phyloP scores from a whole-genome alignment of 1,140 invertebrate genomes.

The Euwallacea similis region DNA sequence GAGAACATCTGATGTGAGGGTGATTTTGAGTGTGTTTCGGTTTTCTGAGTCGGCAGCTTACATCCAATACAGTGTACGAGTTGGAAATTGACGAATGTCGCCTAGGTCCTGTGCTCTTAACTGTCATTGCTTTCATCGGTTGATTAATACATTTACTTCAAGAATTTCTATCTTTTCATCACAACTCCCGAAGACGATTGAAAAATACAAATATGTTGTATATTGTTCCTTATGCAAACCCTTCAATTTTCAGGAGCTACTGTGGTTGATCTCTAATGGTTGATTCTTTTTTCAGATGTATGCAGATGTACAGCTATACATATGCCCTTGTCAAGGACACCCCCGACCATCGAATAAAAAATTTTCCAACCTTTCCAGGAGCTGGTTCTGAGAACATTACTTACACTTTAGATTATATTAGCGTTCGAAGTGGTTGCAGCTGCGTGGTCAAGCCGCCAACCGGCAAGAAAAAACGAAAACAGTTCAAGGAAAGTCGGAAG shows the following conservation, averaged over 20 bases:
- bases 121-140: too few species aligned
- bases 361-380: constrained; percentile 58
- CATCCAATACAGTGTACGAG: too few species aligned
- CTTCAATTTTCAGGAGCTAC: too few species aligned
- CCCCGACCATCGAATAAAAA: constrained; percentile 50
- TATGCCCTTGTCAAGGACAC: constrained; percentile 75
- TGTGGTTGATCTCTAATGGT: background rate
- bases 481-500: constrained; percentile 22
- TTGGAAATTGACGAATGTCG: too few species aligned
- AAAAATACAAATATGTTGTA: too few species aligned
- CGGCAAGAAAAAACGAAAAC: constrained; percentile 42
- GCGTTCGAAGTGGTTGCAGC: constrained; percentile 78
- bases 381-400: constrained; percentile 53
- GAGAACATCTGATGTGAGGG: too few species aligned
- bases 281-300: constrained; percentile 58
- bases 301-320: constrained; percentile 81
- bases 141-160: background rate
- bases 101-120: too few species aligned
- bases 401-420: constrained; percentile 77
- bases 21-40: too few species aligned
- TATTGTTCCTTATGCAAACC: too few species aligned
- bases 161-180: too few species aligned
- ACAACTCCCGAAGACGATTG: too few species aligned
- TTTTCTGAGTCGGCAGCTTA: too few species aligned
- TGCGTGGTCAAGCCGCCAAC: constrained; percentile 65